Conservation (phyloP, 30 jellyfish, hydroid and myxozoan genomes). For the Haliclystus octoradiatus region DNA sequence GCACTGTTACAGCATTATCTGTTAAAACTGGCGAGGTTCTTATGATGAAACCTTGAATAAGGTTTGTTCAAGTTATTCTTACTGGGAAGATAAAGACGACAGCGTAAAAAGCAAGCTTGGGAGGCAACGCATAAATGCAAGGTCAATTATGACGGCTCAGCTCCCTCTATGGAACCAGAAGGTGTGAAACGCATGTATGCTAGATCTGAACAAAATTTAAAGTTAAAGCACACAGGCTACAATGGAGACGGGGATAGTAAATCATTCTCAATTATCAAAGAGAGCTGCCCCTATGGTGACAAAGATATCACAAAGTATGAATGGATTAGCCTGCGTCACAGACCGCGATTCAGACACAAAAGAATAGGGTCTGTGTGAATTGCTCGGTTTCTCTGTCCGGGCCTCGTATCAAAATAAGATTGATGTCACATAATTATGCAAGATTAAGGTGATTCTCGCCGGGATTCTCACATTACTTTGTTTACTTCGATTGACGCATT, state of each 20-base stretch:
- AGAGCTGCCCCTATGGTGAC: background rate
- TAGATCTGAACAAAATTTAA: background rate
- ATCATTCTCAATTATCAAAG: background rate
- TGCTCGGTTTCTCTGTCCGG: no score
- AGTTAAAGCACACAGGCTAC: constrained; percentile 23
- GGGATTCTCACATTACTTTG: no score
- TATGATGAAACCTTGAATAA: constrained; percentile 17
- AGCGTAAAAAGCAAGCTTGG: constrained; percentile 11
- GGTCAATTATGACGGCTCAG: constrained; percentile 24
- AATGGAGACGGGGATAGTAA: constrained; percentile 14
- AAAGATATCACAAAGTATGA: background rate
- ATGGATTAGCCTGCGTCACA: no score
- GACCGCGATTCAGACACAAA: no score
- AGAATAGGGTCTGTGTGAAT: no score
- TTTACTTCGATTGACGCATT: no score
- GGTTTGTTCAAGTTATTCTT: constrained; percentile 3
- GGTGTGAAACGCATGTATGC: constrained; percentile 13
- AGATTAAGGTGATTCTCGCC: no score
- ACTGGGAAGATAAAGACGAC: constrained; percentile 4
- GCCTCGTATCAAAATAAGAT: no score
- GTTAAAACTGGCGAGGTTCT: constrained; percentile 13
- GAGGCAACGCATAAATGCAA: constrained; percentile 18
- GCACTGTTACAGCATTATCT: constrained; percentile 29
- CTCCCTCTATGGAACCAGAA: constrained; percentile 31
- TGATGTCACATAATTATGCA: no score